These are phyloP conservation scores for Drosophila affinis DNA, from an alignment of 2,888 invertebrate genomes.

Conservation along the genomic window DNA sequence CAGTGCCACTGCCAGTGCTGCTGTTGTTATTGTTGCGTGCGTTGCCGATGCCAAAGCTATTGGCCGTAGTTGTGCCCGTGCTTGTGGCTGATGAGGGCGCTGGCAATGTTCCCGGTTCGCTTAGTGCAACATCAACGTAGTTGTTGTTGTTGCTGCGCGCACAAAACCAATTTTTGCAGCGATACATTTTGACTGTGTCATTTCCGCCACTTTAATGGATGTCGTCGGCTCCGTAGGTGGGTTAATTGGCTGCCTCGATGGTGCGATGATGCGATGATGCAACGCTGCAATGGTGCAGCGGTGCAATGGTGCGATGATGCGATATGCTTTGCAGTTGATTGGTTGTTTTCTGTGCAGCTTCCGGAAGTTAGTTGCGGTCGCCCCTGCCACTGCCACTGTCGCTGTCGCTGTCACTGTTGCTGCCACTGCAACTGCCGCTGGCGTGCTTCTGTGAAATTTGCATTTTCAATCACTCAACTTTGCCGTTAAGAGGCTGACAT, in stretches of 20 bases:
- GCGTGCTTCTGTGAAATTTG: conserved; percentile 58
- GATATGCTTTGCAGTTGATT: conserved; percentile 50
- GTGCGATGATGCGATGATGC: not conserved
- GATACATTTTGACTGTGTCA: conserved; percentile 81
- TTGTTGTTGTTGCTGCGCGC: conserved; percentile 83
- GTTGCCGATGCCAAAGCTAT: conserved; percentile 27
- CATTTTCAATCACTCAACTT: conserved; percentile 72
- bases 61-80: conserved; percentile 18
- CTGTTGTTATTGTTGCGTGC: conserved; percentile 41
- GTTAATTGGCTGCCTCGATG: conserved; percentile 23
- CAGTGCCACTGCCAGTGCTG: conserved; percentile 30
- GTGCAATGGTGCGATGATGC: not conserved
- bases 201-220: conserved; percentile 72
- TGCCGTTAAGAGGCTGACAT: conserved; percentile 49
- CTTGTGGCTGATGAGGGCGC: conserved; percentile 34
- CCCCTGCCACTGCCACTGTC: conserved; percentile 11
- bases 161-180: conserved; percentile 84
- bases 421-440: conserved; percentile 19
- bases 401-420: conserved; percentile 17
- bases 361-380: conserved; percentile 23
- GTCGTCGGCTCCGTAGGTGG: conserved; percentile 17
- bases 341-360: conserved; percentile 29
- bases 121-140: conserved; percentile 77
- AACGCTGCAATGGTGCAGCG: too few relatives aligned
- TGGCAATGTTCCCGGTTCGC: conserved; percentile 41